These are phyloP conservation scores for Halictus ligatus DNA, from an alignment of 2,888 invertebrate species.

Conservation along the genomic window DNA sequence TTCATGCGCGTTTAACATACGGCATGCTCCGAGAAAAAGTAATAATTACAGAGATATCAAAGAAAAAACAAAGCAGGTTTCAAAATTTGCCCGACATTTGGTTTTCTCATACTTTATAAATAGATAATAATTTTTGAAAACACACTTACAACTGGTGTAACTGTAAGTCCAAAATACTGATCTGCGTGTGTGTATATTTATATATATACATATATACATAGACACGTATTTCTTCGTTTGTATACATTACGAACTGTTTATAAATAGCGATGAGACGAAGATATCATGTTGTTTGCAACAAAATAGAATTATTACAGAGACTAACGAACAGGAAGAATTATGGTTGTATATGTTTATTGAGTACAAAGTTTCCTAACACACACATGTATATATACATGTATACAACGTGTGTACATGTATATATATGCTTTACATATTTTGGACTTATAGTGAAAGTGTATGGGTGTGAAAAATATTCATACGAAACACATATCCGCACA, in stretches of 20 bases:
- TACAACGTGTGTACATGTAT: slow-evolving; percentile 24
- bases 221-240: slow-evolving; percentile 44
- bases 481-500: slow-evolving; percentile 80
- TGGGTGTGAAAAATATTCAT: slow-evolving; percentile 76
- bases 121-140: slow-evolving; percentile 80
- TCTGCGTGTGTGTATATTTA: slow-evolving; percentile 25
- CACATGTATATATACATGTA: slow-evolving; percentile 21
- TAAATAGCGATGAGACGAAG: slow-evolving; percentile 25
- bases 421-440: slow-evolving; percentile 69
- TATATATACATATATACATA: slow-evolving; percentile 46
- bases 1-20: slow-evolving; percentile 38
- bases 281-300: slow-evolving; percentile 48
- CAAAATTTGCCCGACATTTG: slow-evolving; percentile 69
- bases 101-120: slow-evolving; percentile 76
- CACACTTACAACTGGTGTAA: slow-evolving; percentile 76
- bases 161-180: slow-evolving; percentile 78
- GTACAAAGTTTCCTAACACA: slow-evolving; percentile 52
- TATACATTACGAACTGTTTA: slow-evolving; percentile 41
- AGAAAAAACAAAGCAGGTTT: slow-evolving; percentile 44
- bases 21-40: slow-evolving; percentile 32
- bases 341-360: slow-evolving; percentile 51
- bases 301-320: slow-evolving; percentile 31
- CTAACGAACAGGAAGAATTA: slow-evolving; percentile 53
- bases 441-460: slow-evolving; percentile 79
- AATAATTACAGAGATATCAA: slow-evolving; percentile 27